Conservation (phyloP, 35 echinoderm and acorn worm genomes). For the Strongylocentrotus purpuratus region DNA sequence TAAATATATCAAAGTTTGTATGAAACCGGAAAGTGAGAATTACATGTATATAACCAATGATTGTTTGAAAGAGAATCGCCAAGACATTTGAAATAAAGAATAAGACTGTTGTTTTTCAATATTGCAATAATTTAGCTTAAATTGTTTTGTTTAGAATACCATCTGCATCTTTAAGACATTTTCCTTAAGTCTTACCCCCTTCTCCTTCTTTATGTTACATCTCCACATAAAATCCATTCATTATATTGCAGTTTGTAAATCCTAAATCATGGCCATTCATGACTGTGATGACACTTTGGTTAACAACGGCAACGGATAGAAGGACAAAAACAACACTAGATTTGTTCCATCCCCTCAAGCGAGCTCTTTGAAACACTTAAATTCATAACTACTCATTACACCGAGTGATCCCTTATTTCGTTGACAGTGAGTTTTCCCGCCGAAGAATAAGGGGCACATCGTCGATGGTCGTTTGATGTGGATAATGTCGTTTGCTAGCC, state of each 20-base stretch:
- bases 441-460: constrained; percentile 65
- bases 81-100: not conserved
- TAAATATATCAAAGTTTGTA: not conserved
- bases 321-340: too few relatives aligned
- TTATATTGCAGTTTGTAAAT: not conserved
- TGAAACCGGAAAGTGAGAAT: not conserved
- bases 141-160: not conserved
- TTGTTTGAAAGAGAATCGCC: too few relatives aligned
- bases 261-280: not conserved
- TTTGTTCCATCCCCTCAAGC: too few relatives aligned
- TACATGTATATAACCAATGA: too few relatives aligned
- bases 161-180: not conserved
- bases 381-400: not conserved
- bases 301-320: not conserved
- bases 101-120: not conserved
- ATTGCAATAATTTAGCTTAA: not conserved
- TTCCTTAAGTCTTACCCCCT: not conserved
- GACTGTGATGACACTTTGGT: not conserved
- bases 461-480: constrained; percentile 67
- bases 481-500: constrained; percentile 58
- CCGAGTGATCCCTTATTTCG: not conserved
- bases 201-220: not conserved
- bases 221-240: not conserved
- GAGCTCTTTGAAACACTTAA: not conserved
- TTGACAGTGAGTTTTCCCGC: constrained; percentile 31